Percentiles rank a stretch among this genome's conserved stretches.
These are phyloP conservation scores for Tokudaia muenninki DNA, from an alignment of 2,797 vertebrate species.

Conservation along the genomic window DNA sequence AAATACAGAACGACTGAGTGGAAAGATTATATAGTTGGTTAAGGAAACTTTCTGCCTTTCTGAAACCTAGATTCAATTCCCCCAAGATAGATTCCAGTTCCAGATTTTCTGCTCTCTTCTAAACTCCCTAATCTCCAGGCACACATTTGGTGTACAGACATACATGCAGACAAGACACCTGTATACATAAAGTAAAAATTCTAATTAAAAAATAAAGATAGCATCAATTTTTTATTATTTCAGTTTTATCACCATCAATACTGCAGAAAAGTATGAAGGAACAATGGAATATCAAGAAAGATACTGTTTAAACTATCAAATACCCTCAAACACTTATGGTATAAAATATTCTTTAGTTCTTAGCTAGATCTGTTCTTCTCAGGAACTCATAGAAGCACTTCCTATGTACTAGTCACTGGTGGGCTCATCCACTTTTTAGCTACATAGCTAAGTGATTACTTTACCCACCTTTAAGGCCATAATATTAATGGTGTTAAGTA, in stretches of 20 bases:
- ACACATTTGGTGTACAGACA: neutral
- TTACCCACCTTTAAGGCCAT: neutral
- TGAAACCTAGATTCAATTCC: neutral
- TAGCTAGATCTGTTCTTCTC: neutral
- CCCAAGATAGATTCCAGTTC: neutral
- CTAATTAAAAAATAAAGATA: neutral
- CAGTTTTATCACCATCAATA: neutral
- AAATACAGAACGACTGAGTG: neutral
- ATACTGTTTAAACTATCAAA: neutral
- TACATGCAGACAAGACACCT: neutral
- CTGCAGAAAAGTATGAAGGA: neutral
- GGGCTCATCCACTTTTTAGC: neutral
- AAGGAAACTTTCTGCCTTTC: neutral
- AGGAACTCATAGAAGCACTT: neutral
- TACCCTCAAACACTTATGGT: neutral
- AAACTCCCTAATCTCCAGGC: neutral
- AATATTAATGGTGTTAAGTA: neutral
- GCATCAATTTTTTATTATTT: neutral
- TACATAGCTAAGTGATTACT: neutral
- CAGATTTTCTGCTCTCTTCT: neutral
- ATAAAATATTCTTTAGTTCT: neutral
- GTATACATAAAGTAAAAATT: neutral
- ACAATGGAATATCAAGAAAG: neutral
- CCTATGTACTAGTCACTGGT: neutral
- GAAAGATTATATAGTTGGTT: too few species aligned